A percentile compares a stretch with the other conserved stretches of the same genome.
These are phyloP conservation scores for Hydropsyche betteni DNA, from an alignment of 2,888 invertebrate genomes.

Conservation along the genomic window DNA sequence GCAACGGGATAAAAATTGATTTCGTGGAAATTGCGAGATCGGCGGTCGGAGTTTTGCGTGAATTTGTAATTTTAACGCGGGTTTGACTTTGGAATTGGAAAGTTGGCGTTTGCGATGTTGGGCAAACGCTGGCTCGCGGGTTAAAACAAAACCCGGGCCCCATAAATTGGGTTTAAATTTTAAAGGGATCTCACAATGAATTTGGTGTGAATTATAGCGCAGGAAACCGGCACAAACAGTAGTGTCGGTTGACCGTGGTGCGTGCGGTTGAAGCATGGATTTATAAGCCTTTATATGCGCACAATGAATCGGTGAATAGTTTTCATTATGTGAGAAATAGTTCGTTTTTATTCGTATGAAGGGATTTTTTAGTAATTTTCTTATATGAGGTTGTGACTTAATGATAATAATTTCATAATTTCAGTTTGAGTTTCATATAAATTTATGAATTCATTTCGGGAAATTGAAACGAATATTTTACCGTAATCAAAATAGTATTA, in stretches of 20 bases:
- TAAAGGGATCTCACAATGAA: slow-evolving; percentile 44
- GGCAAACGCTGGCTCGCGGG: slow-evolving; percentile 6
- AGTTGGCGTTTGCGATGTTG: slow-evolving; percentile 5
- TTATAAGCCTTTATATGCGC: too few relatives aligned
- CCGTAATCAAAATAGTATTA: too few relatives aligned
- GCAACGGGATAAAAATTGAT: not conserved
- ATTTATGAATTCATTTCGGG: too few relatives aligned
- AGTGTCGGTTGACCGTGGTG: slow-evolving; percentile 17
- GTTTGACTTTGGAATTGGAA: slow-evolving; percentile 26
- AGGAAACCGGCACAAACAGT: slow-evolving; percentile 12
- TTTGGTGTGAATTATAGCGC: slow-evolving; percentile 22
- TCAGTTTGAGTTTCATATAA: too few relatives aligned
- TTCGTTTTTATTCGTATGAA: too few relatives aligned
- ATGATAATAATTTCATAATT: too few relatives aligned
- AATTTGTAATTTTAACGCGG: slow-evolving; percentile 15
- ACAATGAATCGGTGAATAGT: too few relatives aligned
- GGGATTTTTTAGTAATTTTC: too few relatives aligned
- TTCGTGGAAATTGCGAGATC: not conserved
- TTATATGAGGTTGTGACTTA: too few relatives aligned
- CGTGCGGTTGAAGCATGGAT: too few relatives aligned
- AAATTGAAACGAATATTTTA: too few relatives aligned
- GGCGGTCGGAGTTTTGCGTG: slow-evolving; percentile 10
- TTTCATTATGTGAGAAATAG: too few relatives aligned
- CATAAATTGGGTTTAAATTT: slow-evolving; percentile 51
- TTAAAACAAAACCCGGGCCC: slow-evolving; percentile 26